Base-by-base conservation (phyloP, 2,113 vertebrate species). In the Notothenia rossii region DNA sequence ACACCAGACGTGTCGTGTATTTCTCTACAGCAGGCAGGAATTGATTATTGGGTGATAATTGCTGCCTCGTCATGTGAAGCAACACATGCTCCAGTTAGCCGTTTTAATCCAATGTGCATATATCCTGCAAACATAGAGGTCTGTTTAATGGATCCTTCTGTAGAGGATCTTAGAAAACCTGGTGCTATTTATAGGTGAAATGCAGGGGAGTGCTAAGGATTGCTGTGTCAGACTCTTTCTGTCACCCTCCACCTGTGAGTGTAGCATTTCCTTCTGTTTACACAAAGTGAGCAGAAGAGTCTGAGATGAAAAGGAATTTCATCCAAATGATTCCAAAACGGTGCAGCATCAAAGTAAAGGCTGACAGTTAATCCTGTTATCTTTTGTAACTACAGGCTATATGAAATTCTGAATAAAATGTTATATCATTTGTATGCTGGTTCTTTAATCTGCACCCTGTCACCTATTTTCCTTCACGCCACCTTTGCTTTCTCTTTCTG, bases 121-220 rank as follows among this genome's bases (percentile, higher is more conserved):
- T 48, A 48, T 48, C 46, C 13, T 48, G 11, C 11, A 48, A 40
- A 40, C 4, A 46, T n/a, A 66, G 18, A 43, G 45, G 36, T 55
- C 54, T 68, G 49, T 61, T n/a, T n/a, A 17, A 59, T 49, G 53
- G 20, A 79, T 72, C 50, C 79, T 63, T 81, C 60, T 71, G 61
- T 71, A 78, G 83, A 71, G 81, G 40, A 80, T 86, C 63, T 66
- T 75, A 84, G 79, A 73, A 55, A 89, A 83, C 77, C 82, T 81
- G 71, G 45, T 79, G 90, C 93, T 94, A 94, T 94, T 94, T 92
- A 90, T 94, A 94, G 92, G 62, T 78, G 60, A 87, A 92, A 87
- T 79, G 86, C 62, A 78, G 77, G 78, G 83, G 86, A 90, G 86
- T 85, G 88, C 81, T 88, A 61, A 85, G 86, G 84, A 91, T 85